Conservation (phyloP, 2,888 invertebrate species). For the Ochlodes sylvanus region DNA sequence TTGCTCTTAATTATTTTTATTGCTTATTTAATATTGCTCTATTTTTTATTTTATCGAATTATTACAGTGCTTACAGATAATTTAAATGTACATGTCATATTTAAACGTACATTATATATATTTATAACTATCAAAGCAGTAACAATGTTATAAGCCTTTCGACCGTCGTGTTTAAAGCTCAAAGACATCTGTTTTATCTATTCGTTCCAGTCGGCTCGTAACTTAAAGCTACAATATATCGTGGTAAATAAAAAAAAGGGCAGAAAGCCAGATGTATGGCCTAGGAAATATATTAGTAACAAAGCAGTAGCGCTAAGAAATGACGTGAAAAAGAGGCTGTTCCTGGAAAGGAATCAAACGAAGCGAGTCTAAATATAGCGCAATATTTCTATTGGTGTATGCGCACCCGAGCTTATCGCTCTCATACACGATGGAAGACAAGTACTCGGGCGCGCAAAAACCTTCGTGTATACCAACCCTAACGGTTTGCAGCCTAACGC, state of each 20-base stretch:
- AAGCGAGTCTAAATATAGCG: slow-evolving; percentile 75
- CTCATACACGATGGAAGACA: slow-evolving; percentile 70
- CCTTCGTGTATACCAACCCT: slow-evolving; percentile 60
- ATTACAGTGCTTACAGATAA: no score
- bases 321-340: slow-evolving; percentile 42
- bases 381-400: slow-evolving; percentile 62
- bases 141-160: neutral
- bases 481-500: slow-evolving; percentile 60
- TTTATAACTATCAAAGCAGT: no score
- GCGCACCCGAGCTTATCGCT: slow-evolving; percentile 77
- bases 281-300: neutral
- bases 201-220: no score
- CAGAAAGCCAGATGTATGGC: neutral
- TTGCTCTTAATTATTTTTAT: neutral
- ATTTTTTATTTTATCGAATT: no score
- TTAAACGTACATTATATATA: no score
- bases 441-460: slow-evolving; percentile 69
- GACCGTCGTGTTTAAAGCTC: neutral
- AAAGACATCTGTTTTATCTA: neutral
- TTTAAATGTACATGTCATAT: no score
- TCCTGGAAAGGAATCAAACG: slow-evolving; percentile 58
- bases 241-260: neutral
- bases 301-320: slow-evolving; percentile 29
- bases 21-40: neutral
- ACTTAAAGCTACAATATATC: neutral